A percentile compares a stretch with the other conserved stretches of the same genome.
Evolutionary conservation across 1,140 invertebrate genomes (phyloP).

Genomic region (Gryllus bimaculatus): DNA sequence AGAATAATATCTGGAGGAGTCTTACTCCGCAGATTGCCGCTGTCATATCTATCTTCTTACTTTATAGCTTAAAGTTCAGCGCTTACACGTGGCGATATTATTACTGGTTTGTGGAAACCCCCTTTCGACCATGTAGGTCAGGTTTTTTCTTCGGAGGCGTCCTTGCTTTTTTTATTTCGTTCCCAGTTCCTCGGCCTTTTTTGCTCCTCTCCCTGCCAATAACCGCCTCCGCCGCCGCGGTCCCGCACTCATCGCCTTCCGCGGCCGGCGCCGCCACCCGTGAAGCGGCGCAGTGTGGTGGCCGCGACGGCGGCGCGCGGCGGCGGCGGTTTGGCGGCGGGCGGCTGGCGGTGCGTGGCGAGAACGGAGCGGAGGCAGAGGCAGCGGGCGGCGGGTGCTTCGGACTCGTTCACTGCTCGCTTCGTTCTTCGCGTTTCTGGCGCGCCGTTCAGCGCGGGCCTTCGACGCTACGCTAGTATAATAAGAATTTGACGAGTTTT

Average conservation of each 20-base stretch:
- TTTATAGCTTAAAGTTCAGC: constrained; percentile 5
- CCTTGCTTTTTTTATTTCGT: not conserved
- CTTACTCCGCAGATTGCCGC: constrained; percentile 2
- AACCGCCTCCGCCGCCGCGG: not conserved
- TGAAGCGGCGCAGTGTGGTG: not conserved
- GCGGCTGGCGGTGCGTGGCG: no score
- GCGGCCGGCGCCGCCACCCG: no score
- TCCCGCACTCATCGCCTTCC: no score
- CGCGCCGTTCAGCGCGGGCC: no score
- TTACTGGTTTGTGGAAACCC: not conserved
- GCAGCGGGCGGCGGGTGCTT: not conserved
- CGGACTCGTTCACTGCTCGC: not conserved
- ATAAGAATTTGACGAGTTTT: no score
- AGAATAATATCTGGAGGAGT: not conserved
- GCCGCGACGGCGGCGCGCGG: no score
- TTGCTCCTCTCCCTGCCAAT: not conserved
- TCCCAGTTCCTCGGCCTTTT: not conserved
- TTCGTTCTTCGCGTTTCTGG: no score
- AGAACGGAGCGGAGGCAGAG: not conserved
- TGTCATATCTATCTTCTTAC: not conserved
- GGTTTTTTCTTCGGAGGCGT: not conserved
- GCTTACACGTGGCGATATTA: not conserved
- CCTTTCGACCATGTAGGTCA: not conserved
- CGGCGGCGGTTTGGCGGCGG: not conserved
- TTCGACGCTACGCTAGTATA: no score